Base-by-base conservation (phyloP, 2,888 invertebrate species). In the Phaonia tiefii region DNA sequence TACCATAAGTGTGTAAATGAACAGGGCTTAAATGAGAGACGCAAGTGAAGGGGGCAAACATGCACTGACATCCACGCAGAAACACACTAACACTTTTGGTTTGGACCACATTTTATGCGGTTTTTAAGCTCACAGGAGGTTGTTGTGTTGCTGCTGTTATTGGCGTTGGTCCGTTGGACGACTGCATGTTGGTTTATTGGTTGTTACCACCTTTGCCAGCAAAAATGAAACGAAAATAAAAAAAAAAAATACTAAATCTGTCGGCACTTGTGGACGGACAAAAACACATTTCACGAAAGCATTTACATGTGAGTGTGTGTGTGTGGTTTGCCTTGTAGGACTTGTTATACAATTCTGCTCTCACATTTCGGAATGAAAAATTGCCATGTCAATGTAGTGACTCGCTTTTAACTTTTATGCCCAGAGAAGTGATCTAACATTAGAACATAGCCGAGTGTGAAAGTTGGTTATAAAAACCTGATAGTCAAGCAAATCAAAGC, bases 141-240 rank as follows among this genome's bases (percentile, higher is more conserved):
- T 37, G 4, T 22, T 22, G 51, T 72, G 63, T 66, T 58, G 8
- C 22, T 26, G 25, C 54, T 54, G 54, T 56, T 44, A 15, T 25
- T 65, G 70, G 13, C 37, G 26, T 31, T 60, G 54, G 2, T 22
- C 25, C 25, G 54, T 25, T 54, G 54, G 54, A 54, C 44, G n/a
- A n/a, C 10, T 70, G 58, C 66, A 46, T 54, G 66, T 72, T 78
- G 75, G 75, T 78, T 81, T 75, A 75, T 65, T 67, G 75, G 71
- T 75, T 81, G 81, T 75, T 78, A 67, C 78, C 75, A 78, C 81
- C 81, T 78, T 63, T 78, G 54, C 13, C 56, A 37, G 25, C 37
- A 58, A 20, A 44, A 67, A 67, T 51, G 51, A 51, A 51, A 51
- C 54, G 13, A 25, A 31, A 31, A 31, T 5, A 3, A 8, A 31